Conservation (phyloP, 2,797 vertebrate genomes). For the Luscinia luscinia region DNA sequence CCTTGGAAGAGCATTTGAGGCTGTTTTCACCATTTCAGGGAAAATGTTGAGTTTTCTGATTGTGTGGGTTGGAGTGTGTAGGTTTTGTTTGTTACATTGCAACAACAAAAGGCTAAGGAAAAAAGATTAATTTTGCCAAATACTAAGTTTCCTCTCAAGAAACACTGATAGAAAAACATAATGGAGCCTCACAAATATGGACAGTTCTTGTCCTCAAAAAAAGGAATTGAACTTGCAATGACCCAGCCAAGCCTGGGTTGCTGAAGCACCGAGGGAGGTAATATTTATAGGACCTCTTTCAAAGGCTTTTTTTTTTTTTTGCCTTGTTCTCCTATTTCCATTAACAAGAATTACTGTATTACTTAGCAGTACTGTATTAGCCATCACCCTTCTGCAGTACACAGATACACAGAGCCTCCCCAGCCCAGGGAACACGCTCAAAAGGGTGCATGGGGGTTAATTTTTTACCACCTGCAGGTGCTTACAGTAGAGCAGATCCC, state of each 20-base stretch:
- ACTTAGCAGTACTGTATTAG: not conserved
- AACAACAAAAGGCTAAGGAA: not conserved
- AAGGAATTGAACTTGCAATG: not conserved
- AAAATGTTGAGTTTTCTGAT: not conserved
- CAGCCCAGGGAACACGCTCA: not conserved
- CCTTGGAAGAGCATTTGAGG: not conserved
- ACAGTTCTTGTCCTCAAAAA: not conserved
- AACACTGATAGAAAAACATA: not conserved
- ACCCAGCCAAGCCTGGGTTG: not conserved
- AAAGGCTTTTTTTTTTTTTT: not conserved
- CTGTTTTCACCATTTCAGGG: not conserved
- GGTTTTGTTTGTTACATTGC: not conserved
- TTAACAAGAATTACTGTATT: not conserved
- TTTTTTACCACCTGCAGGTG: not conserved
- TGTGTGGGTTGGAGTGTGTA: fast-evolving
- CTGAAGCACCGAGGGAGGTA: not conserved
- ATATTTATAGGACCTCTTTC: not conserved
- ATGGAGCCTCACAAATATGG: not conserved
- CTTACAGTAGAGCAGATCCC: not conserved
- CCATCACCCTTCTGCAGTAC: not conserved
- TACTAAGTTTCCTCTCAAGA: not conserved
- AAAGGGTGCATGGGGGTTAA: not conserved
- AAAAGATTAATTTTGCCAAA: not conserved
- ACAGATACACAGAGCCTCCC: not conserved
- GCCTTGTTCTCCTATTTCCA: not conserved